phyloP scores from a whole-genome alignment of 2,888 invertebrate genomes.

The Strigamia crassipes region DNA sequence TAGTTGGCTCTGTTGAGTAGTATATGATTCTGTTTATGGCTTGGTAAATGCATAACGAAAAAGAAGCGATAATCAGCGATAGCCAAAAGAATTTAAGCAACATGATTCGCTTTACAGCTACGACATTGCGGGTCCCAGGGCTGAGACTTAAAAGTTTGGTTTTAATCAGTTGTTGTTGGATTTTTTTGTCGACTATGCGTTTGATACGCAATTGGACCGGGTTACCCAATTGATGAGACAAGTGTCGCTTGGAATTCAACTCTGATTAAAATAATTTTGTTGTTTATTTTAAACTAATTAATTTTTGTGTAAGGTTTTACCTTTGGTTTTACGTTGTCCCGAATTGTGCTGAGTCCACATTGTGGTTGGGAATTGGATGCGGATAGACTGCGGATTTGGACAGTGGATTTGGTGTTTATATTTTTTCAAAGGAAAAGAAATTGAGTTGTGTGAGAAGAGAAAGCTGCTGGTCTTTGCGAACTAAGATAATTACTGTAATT shows the following conservation, averaged over 20 bases:
- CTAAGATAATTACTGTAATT: neutral
- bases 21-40: neutral
- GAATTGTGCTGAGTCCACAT: no score
- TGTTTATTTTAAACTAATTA: no score
- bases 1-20: neutral
- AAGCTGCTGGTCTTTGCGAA: no score
- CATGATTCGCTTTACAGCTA: neutral
- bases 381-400: no score
- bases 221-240: neutral
- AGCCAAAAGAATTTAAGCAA: neutral
- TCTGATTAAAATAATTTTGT: no score
- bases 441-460: no score
- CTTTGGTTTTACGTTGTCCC: no score
- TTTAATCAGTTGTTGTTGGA: neutral
- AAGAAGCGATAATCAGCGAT: neutral
- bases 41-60: neutral
- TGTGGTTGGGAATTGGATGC: no score
- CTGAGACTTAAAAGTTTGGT: neutral
- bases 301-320: no score
- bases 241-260: neutral
- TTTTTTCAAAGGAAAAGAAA: no score
- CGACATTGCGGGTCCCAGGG: neutral
- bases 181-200: neutral
- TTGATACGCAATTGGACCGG: neutral
- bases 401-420: no score